These are phyloP conservation scores for Ryuthela nishihirai DNA, from an alignment of 2,888 invertebrate genomes.

Conservation along the genomic window DNA sequence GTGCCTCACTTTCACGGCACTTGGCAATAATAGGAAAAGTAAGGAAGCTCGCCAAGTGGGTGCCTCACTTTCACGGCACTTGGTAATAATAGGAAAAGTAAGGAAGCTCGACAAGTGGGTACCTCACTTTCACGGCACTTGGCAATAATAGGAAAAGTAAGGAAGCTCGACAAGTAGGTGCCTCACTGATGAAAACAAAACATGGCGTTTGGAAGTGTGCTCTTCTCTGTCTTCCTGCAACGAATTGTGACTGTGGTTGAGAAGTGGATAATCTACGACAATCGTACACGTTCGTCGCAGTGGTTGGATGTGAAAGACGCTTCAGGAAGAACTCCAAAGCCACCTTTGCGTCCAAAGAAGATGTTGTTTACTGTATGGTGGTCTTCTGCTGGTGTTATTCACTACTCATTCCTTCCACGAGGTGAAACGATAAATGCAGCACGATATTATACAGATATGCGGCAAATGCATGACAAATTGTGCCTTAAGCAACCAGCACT, in stretches of 20 bases:
- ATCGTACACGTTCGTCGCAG: background rate
- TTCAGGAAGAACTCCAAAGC: constrained; percentile 1
- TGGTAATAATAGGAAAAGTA: too few relatives aligned
- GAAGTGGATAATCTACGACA: constrained; percentile 13
- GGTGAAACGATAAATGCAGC: constrained; percentile 25
- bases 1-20: too few relatives aligned
- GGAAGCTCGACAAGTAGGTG: constrained; percentile 1
- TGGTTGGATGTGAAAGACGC: background rate
- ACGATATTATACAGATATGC: constrained; percentile 17
- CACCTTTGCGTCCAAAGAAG: too few relatives aligned
- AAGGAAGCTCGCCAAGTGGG: too few relatives aligned
- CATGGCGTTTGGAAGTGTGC: background rate
- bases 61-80: too few relatives aligned
- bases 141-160: background rate
- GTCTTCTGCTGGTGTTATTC: constrained; percentile 25
- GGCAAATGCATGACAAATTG: background rate
- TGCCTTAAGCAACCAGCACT: constrained; percentile 1
- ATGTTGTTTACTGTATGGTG: constrained; percentile 38
- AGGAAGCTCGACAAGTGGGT: too few relatives aligned
- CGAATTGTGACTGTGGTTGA: constrained; percentile 10
- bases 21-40: too few relatives aligned
- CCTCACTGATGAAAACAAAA: background rate
- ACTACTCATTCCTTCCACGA: constrained; percentile 16
- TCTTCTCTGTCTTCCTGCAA: constrained; percentile 1
- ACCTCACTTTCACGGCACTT: constrained; percentile 5